These are phyloP conservation scores for Alectura lathami DNA, from an alignment of 2,113 vertebrate species.

Conservation along the genomic window DNA sequence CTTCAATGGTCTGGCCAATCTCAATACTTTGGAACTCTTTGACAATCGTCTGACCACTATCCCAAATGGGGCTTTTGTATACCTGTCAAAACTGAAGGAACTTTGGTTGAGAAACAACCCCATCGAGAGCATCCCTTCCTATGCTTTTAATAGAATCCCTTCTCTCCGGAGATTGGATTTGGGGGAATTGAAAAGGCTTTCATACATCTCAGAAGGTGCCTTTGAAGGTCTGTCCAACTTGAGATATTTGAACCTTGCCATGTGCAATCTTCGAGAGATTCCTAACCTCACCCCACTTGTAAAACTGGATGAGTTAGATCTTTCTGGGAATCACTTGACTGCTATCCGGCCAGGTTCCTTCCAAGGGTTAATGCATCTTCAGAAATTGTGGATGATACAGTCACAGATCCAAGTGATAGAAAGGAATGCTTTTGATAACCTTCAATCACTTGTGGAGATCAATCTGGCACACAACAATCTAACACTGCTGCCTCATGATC, in stretches of 20 bases:
- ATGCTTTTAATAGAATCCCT: conserved; percentile 98
- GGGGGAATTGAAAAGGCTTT: conserved; percentile 95
- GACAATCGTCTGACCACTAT: conserved; percentile 99
- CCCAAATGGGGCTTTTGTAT: conserved; percentile 98
- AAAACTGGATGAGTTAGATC: conserved; percentile 96
- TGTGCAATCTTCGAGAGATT: conserved; percentile 99
- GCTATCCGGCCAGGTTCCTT: conserved; percentile 94
- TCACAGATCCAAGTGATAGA: conserved; percentile 98
- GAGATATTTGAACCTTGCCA: conserved; percentile 98
- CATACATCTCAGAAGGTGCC: conserved; percentile 98
- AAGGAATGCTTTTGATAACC: conserved; percentile 97
- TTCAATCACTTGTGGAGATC: conserved; percentile 97
- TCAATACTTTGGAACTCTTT: conserved; percentile 99
- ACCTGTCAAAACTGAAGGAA: conserved; percentile 98
- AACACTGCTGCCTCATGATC: conserved; percentile 96
- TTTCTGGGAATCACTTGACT: conserved; percentile 96
- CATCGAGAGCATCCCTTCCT: conserved; percentile 97
- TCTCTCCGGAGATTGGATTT: conserved; percentile 94
- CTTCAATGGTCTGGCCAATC: conserved; percentile 97
- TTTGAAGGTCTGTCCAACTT: conserved; percentile 99
- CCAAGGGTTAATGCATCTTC: conserved; percentile 97
- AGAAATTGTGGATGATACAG: conserved; percentile 99
- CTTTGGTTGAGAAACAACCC: conserved; percentile 98
- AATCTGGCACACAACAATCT: conserved; percentile 98
- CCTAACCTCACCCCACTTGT: conserved; percentile 97